Percentiles rank a stretch among this genome's conserved stretches.
These are phyloP conservation scores for Centroberyx gerrardi DNA, from an alignment of 2,797 vertebrate genomes.

Conservation along the genomic window DNA sequence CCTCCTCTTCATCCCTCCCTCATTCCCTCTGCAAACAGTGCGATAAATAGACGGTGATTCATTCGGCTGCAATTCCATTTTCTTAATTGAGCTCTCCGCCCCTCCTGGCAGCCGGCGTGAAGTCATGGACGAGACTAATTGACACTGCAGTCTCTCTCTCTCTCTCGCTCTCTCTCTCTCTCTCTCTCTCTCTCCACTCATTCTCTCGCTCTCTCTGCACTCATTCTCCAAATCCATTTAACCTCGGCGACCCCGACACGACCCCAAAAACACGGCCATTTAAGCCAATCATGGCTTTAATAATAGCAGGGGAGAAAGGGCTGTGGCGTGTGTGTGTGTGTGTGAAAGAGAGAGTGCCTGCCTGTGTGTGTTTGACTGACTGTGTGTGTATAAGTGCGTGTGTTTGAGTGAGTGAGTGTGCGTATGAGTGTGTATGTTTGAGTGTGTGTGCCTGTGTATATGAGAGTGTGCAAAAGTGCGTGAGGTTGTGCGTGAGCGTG, in stretches of 20 bases:
- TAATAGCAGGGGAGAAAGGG: background rate
- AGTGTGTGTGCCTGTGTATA: too few relatives aligned
- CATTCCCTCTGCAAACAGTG: constrained; percentile 1
- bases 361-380: background rate
- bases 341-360: background rate
- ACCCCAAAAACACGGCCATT: constrained; percentile 5
- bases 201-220: background rate
- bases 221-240: constrained; percentile 9
- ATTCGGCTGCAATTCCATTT: background rate
- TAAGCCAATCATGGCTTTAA: constrained; percentile 10
- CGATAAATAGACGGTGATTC: background rate
- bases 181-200: background rate
- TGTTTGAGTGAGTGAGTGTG: too few relatives aligned
- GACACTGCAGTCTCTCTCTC: constrained; percentile 3
- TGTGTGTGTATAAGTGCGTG: too few relatives aligned
- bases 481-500: too few relatives aligned
- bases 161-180: too few relatives aligned
- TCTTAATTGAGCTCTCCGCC: background rate
- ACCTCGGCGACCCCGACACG: background rate
- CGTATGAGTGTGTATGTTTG: too few relatives aligned
- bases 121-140: constrained; percentile 13
- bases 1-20: background rate
- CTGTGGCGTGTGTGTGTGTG: background rate
- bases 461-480: too few relatives aligned
- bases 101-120: background rate